Conservation (phyloP, 2,888 invertebrate species). For the Rhagonycha lutea region DNA sequence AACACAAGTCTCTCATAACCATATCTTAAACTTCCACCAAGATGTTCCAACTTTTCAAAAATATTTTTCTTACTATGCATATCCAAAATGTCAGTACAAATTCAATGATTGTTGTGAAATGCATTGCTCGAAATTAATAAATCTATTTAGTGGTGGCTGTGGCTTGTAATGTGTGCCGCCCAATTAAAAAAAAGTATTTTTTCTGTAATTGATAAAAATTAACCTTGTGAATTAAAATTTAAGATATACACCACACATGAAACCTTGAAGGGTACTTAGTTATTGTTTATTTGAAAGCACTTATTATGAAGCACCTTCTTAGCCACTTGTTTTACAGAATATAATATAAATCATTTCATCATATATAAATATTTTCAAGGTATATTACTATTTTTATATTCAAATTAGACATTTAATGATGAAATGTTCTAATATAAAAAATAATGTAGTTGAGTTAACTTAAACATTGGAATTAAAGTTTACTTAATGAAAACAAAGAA, state of each 20-base stretch:
- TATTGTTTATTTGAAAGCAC: not conserved
- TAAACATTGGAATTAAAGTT: not conserved
- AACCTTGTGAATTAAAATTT: not conserved
- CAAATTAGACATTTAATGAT: not conserved
- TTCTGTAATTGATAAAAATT: not conserved
- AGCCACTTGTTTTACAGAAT: not conserved
- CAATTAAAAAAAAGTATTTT: not conserved
- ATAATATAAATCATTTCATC: not conserved
- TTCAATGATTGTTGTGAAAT: not conserved
- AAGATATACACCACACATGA: not conserved
- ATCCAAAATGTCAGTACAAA: not conserved
- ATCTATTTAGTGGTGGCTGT: slow-evolving; percentile 16
- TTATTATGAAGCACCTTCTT: slow-evolving; percentile 8
- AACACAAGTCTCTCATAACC: not conserved
- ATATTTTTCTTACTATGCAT: not conserved
- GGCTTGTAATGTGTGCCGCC: slow-evolving; percentile 20
- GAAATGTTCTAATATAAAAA: not conserved
- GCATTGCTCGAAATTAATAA: not conserved
- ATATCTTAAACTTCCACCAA: not conserved
- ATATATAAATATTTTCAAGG: slow-evolving; percentile 4
- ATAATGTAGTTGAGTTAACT: not conserved
- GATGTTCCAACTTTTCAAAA: not conserved
- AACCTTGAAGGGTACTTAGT: not conserved
- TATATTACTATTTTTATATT: slow-evolving; percentile 10
- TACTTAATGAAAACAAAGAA: not conserved